These are phyloP conservation scores for Psittacula cyanocephala DNA, from an alignment of 2,113 vertebrate species.

Conservation along the genomic window DNA sequence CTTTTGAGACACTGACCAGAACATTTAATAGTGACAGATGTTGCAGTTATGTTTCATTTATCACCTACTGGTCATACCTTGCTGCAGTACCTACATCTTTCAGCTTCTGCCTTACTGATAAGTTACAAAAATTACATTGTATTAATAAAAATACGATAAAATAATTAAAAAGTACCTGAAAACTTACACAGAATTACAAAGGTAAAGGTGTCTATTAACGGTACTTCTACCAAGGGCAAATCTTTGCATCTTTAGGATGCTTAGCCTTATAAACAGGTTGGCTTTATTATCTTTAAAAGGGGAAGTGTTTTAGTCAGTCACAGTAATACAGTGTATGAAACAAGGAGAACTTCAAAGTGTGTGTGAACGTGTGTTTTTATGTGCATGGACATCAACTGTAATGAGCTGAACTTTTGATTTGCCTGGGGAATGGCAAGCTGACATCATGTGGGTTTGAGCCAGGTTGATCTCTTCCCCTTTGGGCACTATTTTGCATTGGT, in stretches of 20 bases:
- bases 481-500: background rate
- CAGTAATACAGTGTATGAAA: background rate
- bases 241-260: background rate
- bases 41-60: background rate
- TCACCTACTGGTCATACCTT: background rate
- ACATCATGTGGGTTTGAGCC: background rate
- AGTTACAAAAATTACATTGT: background rate
- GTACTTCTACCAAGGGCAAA: background rate
- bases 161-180: background rate
- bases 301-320: background rate
- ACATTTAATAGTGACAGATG: background rate
- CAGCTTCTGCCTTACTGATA: background rate
- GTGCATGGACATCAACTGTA: background rate
- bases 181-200: background rate
- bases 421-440: background rate
- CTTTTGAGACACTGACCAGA: background rate
- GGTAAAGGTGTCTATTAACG: background rate
- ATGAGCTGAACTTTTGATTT: background rate
- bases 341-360: background rate
- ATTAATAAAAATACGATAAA: background rate
- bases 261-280: background rate
- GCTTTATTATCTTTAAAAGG: background rate
- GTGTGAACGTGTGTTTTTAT: fast-evolving
- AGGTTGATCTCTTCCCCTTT: background rate
- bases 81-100: background rate